phyloP scores from a whole-genome alignment of 1,140 invertebrate species.

The Galendromus occidentalis region DNA sequence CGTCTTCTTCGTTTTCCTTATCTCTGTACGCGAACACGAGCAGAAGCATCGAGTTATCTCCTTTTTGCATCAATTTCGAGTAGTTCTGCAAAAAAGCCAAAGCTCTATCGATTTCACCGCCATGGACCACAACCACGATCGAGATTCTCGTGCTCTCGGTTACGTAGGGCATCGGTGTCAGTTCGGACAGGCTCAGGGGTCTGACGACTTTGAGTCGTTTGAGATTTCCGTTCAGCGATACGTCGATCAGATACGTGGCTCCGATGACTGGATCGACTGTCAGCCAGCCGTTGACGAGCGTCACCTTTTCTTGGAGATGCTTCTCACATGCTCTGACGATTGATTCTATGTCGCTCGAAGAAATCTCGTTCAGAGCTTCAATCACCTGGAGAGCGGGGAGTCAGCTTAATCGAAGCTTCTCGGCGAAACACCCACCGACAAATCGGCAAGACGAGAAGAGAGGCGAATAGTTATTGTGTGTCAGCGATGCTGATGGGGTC shows the following conservation, averaged over 20 bases:
- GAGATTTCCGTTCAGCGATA: conserved; percentile 23
- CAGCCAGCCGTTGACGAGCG: conserved; percentile 55
- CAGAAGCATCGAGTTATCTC: conserved; percentile 52
- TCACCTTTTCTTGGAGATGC: conserved; percentile 15
- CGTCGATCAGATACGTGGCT: conserved; percentile 47
- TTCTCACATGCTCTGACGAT: not conserved
- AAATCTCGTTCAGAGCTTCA: not conserved
- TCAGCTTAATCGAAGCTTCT: too few species aligned
- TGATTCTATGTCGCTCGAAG: conserved; percentile 7
- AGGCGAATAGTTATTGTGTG: too few species aligned
- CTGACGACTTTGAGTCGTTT: conserved; percentile 45
- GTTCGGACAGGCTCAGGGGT: conserved; percentile 57
- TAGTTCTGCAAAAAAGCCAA: conserved; percentile 47
- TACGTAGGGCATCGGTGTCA: conserved; percentile 68
- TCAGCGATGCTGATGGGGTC: conserved; percentile 25
- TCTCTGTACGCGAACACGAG: conserved; percentile 29
- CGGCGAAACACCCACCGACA: too few species aligned
- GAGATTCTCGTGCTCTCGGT: conserved; percentile 63
- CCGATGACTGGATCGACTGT: conserved; percentile 66
- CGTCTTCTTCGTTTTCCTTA: conserved; percentile 21
- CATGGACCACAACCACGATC: conserved; percentile 44
- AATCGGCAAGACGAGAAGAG: too few species aligned
- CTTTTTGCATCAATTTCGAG: conserved; percentile 47
- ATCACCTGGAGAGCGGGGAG: conserved; percentile 25
- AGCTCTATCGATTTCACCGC: conserved; percentile 31